A percentile compares a stretch with the other conserved stretches of the same genome.
These are phyloP conservation scores for Diabrotica balteata DNA, from an alignment of 2,888 invertebrate species.

Conservation along the genomic window DNA sequence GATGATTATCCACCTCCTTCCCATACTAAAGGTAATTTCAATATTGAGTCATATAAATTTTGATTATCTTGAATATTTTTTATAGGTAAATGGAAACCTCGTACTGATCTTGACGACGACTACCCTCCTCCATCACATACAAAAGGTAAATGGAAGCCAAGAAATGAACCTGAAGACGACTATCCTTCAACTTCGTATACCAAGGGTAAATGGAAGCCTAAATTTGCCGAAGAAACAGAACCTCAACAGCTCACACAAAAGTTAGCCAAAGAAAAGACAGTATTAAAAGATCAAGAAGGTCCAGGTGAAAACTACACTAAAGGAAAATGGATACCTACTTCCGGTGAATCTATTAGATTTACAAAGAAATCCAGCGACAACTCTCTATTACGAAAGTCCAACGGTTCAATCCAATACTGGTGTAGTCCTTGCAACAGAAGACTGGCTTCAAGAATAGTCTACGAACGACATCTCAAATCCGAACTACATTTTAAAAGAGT, in stretches of 20 bases:
- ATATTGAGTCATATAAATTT: no score
- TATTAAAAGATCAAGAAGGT: constrained; percentile 2
- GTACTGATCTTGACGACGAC: constrained; percentile 26
- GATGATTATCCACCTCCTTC: constrained; percentile 63
- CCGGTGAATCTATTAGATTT: constrained; percentile 22
- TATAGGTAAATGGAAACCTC: constrained; percentile 67
- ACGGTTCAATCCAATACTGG: constrained; percentile 72
- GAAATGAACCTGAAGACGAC: constrained; percentile 31
- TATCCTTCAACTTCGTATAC: constrained; percentile 29
- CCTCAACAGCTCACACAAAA: constrained; percentile 44
- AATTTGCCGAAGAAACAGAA: constrained; percentile 13
- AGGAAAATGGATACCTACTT: constrained; percentile 79
- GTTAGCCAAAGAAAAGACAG: constrained; percentile 41
- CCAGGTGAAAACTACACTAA: constrained; percentile 65
- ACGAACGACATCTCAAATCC: constrained; percentile 79
- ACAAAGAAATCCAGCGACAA: constrained; percentile 41
- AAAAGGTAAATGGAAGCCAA: constrained; percentile 68
- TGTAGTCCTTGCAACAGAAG: constrained; percentile 82
- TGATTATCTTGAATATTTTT: no score
- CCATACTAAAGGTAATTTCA: constrained; percentile 68
- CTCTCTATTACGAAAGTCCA: constrained; percentile 56
- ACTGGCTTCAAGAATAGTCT: constrained; percentile 75
- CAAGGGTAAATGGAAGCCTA: constrained; percentile 73
- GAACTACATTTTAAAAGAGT: constrained; percentile 74
- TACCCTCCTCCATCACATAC: constrained; percentile 60